Base-by-base conservation (phyloP, 2,888 invertebrate species). In the Calliphora vomitoria region DNA sequence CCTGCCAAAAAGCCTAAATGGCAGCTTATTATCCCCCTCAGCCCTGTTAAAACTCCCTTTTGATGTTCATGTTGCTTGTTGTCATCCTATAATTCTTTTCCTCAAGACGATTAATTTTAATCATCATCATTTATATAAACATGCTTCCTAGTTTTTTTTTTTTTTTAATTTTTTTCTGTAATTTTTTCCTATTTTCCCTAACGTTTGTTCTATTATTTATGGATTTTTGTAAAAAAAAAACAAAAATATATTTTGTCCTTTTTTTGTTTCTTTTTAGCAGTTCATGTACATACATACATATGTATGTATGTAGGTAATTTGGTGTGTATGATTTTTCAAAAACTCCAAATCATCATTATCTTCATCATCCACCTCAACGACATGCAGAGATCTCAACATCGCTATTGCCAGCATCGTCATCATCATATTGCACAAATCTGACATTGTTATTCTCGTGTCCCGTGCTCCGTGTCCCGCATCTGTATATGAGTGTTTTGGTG, bases 31-130 rank as follows among this genome's bases (percentile, higher is more conserved):
- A 35, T 25, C 66, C 20, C 18, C n/a, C 38, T 8, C 20, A 35
- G 6, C n/a, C 74, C 15, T 20, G 11, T 1, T 15, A 15, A 18
- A 74, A 66, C 35, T 68, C 31, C 60, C 13, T 38, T 72, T 66
- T 74, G 55, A 47, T 81, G 58, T 44, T 71, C n/a, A n/a, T 55
- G 13, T 18, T 15, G n/a, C 44, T 55, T 74, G n/a, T 4, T 60
- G 15, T 47, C 69, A 62, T 82, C 38, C 31, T 8, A 62, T 71
- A 80, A n/a, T 47, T 13, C 13, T 69, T 69, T 38, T 62, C 3
- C 66, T 76, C 38, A 64, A 64, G 41, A 85, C 64, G 82, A 68
- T 87, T 85, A 79, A 85, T 87, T 87, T 82, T 75, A 82, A 82
- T 85, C 79, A 85, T 71, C 68, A 78, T 58, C 68, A 69, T 75